phyloP scores from a whole-genome alignment of 2,797 vertebrate genomes.

The Salarias fasciatus region DNA sequence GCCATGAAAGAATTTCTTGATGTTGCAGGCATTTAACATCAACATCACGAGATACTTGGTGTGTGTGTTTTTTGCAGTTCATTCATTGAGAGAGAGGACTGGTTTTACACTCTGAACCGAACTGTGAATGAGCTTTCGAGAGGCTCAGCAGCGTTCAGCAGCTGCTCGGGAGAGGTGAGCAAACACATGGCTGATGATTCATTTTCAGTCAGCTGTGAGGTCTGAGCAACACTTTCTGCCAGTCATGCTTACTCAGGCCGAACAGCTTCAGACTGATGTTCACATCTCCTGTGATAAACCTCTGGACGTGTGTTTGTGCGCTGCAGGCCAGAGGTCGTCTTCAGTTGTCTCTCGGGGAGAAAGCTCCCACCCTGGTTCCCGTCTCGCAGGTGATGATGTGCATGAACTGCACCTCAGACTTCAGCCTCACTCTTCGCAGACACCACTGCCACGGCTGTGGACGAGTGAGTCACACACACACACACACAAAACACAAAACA shows the following conservation, averaged over 20 bases:
- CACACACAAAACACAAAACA: neutral
- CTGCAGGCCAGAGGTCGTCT: constrained; percentile 85
- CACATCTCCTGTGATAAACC: no score
- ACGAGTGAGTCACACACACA: constrained; percentile 81
- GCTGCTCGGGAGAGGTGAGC: constrained; percentile 71
- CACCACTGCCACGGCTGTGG: constrained; percentile 97
- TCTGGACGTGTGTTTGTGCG: constrained; percentile 30
- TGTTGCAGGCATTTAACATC: no score
- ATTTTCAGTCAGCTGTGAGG: no score
- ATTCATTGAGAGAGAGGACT: constrained; percentile 92
- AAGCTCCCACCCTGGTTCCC: constrained; percentile 91
- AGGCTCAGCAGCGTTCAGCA: constrained; percentile 49
- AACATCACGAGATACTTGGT: no score
- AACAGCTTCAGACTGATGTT: no score
- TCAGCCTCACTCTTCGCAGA: constrained; percentile 91
- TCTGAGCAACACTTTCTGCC: no score
- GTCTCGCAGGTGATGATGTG: constrained; percentile 95
- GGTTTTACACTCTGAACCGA: constrained; percentile 91
- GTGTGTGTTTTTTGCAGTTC: constrained; percentile 81
- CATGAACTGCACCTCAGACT: constrained; percentile 96
- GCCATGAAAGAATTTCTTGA: neutral
- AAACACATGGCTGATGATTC: neutral
- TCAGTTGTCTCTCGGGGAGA: constrained; percentile 88
- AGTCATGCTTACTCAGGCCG: no score
- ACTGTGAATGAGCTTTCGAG: constrained; percentile 78